Conservation (phyloP, 1,140 invertebrate species). For the Drosophila suzukii region DNA sequence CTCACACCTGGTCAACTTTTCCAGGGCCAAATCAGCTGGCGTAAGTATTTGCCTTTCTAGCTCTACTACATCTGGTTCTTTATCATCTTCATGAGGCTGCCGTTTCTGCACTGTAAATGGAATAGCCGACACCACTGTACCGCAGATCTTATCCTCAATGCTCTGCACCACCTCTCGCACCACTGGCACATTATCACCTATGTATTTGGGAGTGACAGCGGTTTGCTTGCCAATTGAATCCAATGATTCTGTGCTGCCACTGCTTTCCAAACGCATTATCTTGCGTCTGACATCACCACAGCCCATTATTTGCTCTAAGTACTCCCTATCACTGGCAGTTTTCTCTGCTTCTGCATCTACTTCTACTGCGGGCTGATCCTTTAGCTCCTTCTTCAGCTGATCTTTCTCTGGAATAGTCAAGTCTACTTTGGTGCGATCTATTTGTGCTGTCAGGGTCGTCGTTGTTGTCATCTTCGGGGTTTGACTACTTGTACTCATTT, state of each 20-base stretch:
- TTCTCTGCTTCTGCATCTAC: constrained; percentile 21
- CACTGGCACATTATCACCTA: constrained; percentile 65
- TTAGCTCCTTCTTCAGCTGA: constrained; percentile 2
- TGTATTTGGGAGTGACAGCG: constrained; percentile 50
- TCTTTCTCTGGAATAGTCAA: constrained; percentile 26
- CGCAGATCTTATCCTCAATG: constrained; percentile 71
- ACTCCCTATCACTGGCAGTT: constrained; percentile 68
- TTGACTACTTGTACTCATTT: constrained; percentile 84
- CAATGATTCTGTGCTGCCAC: constrained; percentile 60
- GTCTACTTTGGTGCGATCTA: constrained; percentile 70
- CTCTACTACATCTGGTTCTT: constrained; percentile 53
- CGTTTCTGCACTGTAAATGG: constrained; percentile 70
- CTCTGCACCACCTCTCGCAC: constrained; percentile 75
- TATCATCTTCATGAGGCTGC: constrained; percentile 13
- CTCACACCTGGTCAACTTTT: constrained; percentile 55
- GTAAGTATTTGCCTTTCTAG: constrained; percentile 75
- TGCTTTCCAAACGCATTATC: constrained; percentile 71
- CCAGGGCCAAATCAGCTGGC: constrained; percentile 61
- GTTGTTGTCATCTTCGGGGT: constrained; percentile 61
- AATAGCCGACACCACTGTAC: constrained; percentile 58
- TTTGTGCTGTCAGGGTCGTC: constrained; percentile 51
- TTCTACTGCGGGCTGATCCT: constrained; percentile 28
- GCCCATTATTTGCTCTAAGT: constrained; percentile 74
- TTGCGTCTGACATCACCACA: constrained; percentile 77
- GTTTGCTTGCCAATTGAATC: constrained; percentile 35